Conservation (phyloP, 1,140 invertebrate species). For the Cataglyphis hispanica region DNA sequence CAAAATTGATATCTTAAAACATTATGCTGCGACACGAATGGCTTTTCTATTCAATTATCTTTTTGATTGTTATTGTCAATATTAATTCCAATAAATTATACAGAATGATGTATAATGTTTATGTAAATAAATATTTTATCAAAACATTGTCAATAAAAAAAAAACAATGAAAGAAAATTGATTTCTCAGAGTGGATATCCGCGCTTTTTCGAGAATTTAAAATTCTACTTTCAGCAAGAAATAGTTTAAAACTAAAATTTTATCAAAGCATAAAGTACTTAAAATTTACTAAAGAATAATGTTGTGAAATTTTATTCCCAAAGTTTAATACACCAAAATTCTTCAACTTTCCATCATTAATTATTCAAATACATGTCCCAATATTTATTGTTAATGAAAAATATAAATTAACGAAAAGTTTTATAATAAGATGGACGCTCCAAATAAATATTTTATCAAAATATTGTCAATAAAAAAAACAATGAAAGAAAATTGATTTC, state of each 20-base stretch:
- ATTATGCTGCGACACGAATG: constrained; percentile 1
- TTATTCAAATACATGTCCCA: not conserved
- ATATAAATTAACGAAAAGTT: not conserved
- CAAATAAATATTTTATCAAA: constrained; percentile 26
- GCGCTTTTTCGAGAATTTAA: not conserved
- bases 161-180: not conserved
- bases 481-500: not conserved
- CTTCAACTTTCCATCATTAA: not conserved
- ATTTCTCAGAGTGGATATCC: not conserved
- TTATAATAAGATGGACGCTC: not conserved
- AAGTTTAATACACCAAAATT: not conserved
- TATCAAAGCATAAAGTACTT: not conserved
- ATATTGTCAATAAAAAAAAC: constrained; percentile 12
- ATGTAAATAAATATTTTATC: constrained; percentile 22
- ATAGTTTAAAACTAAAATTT: not conserved
- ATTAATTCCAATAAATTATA: constrained; percentile 47
- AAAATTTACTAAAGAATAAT: not conserved
- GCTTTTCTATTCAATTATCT: constrained; percentile 38
- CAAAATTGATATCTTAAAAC: constrained; percentile 47
- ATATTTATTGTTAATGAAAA: not conserved
- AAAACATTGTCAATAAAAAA: constrained; percentile 12
- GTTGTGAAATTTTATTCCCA: not conserved
- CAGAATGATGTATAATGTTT: not conserved
- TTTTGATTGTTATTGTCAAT: constrained; percentile 33
- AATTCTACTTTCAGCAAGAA: not conserved